These are phyloP conservation scores for Trissolcus japonicus DNA, from an alignment of 2,888 invertebrate genomes.

Conservation along the genomic window DNA sequence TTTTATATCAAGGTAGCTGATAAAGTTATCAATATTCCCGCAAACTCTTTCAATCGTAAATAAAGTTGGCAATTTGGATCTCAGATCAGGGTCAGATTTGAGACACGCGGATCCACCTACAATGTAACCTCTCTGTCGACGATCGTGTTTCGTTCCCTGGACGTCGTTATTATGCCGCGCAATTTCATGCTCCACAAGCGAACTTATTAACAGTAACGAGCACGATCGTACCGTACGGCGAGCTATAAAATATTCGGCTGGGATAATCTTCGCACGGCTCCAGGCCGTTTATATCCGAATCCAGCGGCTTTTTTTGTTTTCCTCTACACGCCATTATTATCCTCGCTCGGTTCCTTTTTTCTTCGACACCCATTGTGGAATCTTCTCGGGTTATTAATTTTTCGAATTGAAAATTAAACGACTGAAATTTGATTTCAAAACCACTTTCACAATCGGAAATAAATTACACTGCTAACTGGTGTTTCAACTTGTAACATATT, in stretches of 20 bases:
- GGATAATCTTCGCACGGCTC: constrained; percentile 55
- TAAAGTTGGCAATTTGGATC: constrained; percentile 4
- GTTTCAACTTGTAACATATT: not conserved
- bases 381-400: constrained; percentile 24
- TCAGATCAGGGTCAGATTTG: constrained; percentile 6
- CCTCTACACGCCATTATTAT: constrained; percentile 18
- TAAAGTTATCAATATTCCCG: constrained; percentile 22
- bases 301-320: constrained; percentile 8
- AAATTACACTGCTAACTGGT: constrained; percentile 40
- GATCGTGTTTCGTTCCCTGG: constrained; percentile 50
- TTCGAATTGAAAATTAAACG: constrained; percentile 45
- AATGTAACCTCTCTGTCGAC: constrained; percentile 58
- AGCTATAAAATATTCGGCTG: constrained; percentile 64
- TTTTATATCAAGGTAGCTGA: not conserved
- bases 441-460: constrained; percentile 53
- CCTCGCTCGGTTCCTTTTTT: not conserved
- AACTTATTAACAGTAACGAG: constrained; percentile 70
- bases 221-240: constrained; percentile 59
- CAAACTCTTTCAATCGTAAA: constrained; percentile 7
- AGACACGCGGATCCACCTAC: constrained; percentile 65
- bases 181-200: constrained; percentile 65
- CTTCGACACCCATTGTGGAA: constrained; percentile 2
- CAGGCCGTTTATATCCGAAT: constrained; percentile 31
- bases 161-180: constrained; percentile 61
- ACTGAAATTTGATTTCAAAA: constrained; percentile 50